A percentile compares a stretch with the other conserved stretches of the same genome.
These are phyloP conservation scores for Epirrhoe alternata DNA, from an alignment of 2,888 invertebrate species.

Conservation along the genomic window DNA sequence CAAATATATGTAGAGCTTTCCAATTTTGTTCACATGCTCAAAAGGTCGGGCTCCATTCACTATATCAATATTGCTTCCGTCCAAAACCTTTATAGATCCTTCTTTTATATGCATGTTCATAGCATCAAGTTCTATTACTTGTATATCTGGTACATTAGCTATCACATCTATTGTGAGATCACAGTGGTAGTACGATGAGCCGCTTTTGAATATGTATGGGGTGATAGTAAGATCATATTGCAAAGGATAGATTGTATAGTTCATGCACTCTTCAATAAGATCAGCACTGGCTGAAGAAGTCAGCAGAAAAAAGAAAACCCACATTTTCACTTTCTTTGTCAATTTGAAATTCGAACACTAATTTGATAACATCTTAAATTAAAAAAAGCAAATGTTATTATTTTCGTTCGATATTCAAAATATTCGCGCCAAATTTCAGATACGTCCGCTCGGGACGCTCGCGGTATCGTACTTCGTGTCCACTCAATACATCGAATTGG, in stretches of 20 bases:
- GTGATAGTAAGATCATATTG: conserved; percentile 73
- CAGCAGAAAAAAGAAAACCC: conserved; percentile 52
- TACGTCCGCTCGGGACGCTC: conserved; percentile 65
- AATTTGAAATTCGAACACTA: conserved; percentile 23
- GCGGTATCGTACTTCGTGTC: conserved; percentile 56
- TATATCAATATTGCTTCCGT: conserved; percentile 58
- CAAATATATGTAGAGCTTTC: conserved; percentile 69
- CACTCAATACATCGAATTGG: conserved; percentile 56
- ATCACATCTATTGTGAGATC: conserved; percentile 72
- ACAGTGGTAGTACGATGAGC: conserved; percentile 70
- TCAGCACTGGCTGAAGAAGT: conserved; percentile 57
- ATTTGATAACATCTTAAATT: conserved; percentile 6
- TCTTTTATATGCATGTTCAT: conserved; percentile 63
- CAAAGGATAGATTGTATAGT: conserved; percentile 78
- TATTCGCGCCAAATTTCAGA: conserved; percentile 38
- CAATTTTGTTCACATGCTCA: conserved; percentile 57
- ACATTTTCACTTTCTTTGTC: conserved; percentile 44
- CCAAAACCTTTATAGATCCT: conserved; percentile 62
- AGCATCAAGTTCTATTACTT: conserved; percentile 68
- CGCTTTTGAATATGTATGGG: conserved; percentile 61
- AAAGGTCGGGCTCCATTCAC: conserved; percentile 66
- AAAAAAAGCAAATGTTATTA: conserved; percentile 5
- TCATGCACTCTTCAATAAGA: conserved; percentile 73
- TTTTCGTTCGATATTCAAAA: conserved; percentile 26
- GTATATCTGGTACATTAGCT: conserved; percentile 68